These are phyloP conservation scores for Salvelinus alpinus DNA, from an alignment of 2,113 vertebrate genomes.

Conservation along the genomic window DNA sequence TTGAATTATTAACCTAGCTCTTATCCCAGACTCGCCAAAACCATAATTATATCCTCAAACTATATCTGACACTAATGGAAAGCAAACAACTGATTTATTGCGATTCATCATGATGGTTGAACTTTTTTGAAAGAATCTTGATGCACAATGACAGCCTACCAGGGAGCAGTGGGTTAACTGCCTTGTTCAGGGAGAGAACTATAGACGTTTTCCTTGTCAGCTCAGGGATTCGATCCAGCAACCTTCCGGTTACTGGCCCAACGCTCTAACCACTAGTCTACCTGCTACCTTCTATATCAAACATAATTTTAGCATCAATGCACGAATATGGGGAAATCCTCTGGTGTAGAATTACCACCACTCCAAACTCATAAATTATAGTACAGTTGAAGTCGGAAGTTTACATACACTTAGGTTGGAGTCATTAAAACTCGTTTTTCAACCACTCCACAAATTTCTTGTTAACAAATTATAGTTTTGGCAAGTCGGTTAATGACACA, in stretches of 20 bases:
- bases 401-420: too few relatives aligned
- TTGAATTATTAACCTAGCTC: slow-evolving; percentile 46
- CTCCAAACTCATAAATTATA: not conserved
- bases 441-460: too few relatives aligned
- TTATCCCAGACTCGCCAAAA: slow-evolving; percentile 34
- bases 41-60: slow-evolving; percentile 30
- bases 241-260: too few relatives aligned
- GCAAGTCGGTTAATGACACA: too few relatives aligned
- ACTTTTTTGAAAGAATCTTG: slow-evolving; percentile 33
- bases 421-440: too few relatives aligned
- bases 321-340: not conserved
- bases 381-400: too few relatives aligned
- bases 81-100: slow-evolving; percentile 42
- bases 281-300: not conserved
- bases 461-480: too few relatives aligned
- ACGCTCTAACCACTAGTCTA: too few relatives aligned
- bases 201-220: too few relatives aligned
- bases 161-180: too few relatives aligned
- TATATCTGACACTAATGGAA: slow-evolving; percentile 39
- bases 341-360: not conserved
- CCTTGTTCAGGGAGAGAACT: too few relatives aligned
- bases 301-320: not conserved
- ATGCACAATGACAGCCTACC: not conserved
- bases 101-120: slow-evolving; percentile 22
- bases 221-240: too few relatives aligned